A percentile compares a stretch with the other conserved stretches of the same genome.
Conservation (phyloP, 2,113 vertebrate species). For the Atractosteus spatula region DNA sequence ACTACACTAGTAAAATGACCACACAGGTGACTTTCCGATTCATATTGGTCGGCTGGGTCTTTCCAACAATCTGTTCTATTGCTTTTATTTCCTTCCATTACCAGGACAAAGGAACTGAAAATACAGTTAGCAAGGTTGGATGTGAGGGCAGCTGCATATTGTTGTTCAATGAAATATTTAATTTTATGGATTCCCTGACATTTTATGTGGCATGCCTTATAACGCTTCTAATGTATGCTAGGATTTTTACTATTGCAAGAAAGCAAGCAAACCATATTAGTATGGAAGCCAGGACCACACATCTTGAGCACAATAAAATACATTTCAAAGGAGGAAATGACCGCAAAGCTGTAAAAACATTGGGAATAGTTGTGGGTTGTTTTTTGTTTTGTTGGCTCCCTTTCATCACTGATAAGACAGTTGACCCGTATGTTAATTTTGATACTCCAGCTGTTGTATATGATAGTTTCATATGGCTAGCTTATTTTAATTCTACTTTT, state of each 20-base stretch:
- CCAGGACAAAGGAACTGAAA: not conserved
- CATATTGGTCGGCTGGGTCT: slow-evolving; percentile 1
- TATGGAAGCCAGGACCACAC: not conserved
- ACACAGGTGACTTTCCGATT: not conserved
- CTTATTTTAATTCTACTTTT: slow-evolving; percentile 21
- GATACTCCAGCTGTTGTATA: not conserved
- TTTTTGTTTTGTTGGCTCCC: slow-evolving; percentile 14
- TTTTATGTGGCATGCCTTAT: slow-evolving; percentile 6
- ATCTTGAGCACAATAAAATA: slow-evolving; percentile 6
- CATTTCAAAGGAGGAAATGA: not conserved
- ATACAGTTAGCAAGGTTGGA: not conserved
- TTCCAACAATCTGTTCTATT: not conserved
- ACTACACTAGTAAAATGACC: slow-evolving; percentile 6
- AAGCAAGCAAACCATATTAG: not conserved
- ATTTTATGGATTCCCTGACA: not conserved
- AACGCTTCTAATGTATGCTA: slow-evolving; percentile 9
- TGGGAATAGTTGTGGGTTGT: slow-evolving; percentile 12
- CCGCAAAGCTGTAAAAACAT: slow-evolving; percentile 10
- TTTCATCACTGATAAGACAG: not conserved
- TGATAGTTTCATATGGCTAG: slow-evolving; percentile 12
- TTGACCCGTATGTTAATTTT: slow-evolving; percentile 17
- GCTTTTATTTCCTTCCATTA: not conserved
- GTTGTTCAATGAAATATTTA: slow-evolving; percentile 4
- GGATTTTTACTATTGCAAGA: slow-evolving; percentile 9
- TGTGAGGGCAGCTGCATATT: slow-evolving; percentile 6